Evolutionary conservation across 64 coral and sea anemone species (phyloP), one percentile per base, ranked within the genome.

Genomic region (Actinia equina): DNA sequence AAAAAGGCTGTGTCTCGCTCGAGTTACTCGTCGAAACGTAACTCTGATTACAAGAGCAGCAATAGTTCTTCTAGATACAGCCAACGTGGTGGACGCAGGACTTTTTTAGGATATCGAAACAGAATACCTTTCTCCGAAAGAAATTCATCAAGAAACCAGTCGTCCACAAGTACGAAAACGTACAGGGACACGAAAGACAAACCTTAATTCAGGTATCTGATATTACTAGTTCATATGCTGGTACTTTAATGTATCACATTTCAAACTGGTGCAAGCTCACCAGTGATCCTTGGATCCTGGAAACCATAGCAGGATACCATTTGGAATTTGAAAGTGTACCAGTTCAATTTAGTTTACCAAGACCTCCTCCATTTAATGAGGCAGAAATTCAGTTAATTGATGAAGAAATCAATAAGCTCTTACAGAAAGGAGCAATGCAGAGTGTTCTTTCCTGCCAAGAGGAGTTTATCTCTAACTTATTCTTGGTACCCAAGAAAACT

Each of bases 231-330:
- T 67, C 22, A 71, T 85, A 77, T 84, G 91, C 86, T 49, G 87
- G 88, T 77, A 77, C 69, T 84, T 87, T 94, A 79, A 82, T 44
- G 30, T 25, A 78, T 69, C 62, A 94, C 87, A 83, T 94, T 57
- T 20, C 41, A 45, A 87, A 88, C 43, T 95, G 94, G 89, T 76
- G 89, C 30, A 23, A 89, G 22, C 7, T 95, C 49, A 92, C 94
- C 69, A 92, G 89, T 92, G 94, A 95, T 76, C 89, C 89, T 58
- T 95, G 93, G 89, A 74, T 95, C 44, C 64, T 89, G 60, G 71
- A 95, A 92, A 92, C 89, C 49, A 71, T 92, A 1, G 41, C 94
- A 52, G 89, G 94, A 5, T 95, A 95, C 76, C 89, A 95, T 81
- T 86, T 95, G 44, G 94, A 95, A 60, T 92, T 92, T 92, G 83